These are phyloP conservation scores for roundworm (Caenorhabditis elegans) DNA, from an alignment of 1,140 invertebrate species.

Conservation along the genomic window DNA sequence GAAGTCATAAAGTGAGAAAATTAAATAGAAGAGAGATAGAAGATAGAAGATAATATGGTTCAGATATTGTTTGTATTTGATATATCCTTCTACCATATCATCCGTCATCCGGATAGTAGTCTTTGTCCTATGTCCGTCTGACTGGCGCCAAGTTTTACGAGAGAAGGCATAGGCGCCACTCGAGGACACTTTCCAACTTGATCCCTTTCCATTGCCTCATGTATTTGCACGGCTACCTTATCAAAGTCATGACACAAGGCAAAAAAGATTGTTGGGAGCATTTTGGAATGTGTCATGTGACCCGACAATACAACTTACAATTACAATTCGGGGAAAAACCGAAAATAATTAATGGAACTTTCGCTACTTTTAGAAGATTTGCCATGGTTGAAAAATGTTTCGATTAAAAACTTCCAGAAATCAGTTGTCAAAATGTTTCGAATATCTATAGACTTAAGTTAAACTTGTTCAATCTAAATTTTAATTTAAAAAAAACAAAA, in stretches of 20 bases:
- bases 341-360: too few relatives aligned
- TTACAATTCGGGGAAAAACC: too few relatives aligned
- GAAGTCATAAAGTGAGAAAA: background rate
- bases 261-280: background rate
- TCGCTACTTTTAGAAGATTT: too few relatives aligned
- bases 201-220: background rate
- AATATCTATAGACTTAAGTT: too few relatives aligned
- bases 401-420: too few relatives aligned
- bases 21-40: background rate
- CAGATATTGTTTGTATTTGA: conserved; percentile 22
- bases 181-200: conserved; percentile 12
- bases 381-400: too few relatives aligned
- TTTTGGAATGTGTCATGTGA: too few relatives aligned
- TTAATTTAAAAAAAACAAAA: too few relatives aligned
- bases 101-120: conserved; percentile 21
- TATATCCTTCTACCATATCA: background rate
- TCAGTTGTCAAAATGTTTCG: too few relatives aligned
- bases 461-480: too few relatives aligned
- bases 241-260: background rate
- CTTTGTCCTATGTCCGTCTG: conserved; percentile 14
- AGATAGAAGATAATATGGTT: background rate
- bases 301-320: too few relatives aligned
- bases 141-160: conserved; percentile 31
- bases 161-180: background rate
- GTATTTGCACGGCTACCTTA: too few relatives aligned